Conservation (phyloP, 1,140 invertebrate genomes). For the Drosophila melanica region DNA sequence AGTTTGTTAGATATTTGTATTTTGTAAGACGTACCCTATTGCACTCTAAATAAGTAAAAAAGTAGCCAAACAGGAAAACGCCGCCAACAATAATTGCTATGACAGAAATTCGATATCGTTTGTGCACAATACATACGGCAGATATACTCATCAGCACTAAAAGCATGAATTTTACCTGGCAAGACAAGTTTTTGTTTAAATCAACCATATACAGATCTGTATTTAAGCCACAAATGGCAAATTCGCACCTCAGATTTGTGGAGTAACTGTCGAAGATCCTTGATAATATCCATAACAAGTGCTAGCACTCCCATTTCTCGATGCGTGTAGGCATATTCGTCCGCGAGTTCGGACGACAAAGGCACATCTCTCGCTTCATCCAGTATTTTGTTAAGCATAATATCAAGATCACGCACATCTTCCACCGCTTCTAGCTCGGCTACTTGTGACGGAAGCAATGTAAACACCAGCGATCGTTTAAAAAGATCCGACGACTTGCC, state of each 20-base stretch:
- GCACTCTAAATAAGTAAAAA: conserved; percentile 73
- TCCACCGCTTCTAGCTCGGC: conserved; percentile 51
- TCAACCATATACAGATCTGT: not conserved
- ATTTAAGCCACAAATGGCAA: conserved; percentile 4
- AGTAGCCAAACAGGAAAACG: conserved; percentile 62
- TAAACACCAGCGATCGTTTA: conserved; percentile 61
- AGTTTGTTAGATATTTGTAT: not conserved
- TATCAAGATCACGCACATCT: conserved; percentile 71
- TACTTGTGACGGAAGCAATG: conserved; percentile 52
- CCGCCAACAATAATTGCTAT: conserved; percentile 48
- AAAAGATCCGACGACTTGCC: conserved; percentile 37
- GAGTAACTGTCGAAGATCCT: conserved; percentile 48
- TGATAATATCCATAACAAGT: conserved; percentile 59
- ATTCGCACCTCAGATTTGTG: conserved; percentile 64
- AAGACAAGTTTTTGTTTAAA: conserved; percentile 6
- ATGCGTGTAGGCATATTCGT: conserved; percentile 36
- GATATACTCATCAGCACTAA: conserved; percentile 23
- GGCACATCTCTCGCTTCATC: conserved; percentile 37
- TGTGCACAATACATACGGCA: conserved; percentile 52
- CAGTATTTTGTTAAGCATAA: conserved; percentile 61
- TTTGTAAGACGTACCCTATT: conserved; percentile 58
- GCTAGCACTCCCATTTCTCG: conserved; percentile 30
- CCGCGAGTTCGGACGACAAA: conserved; percentile 5
- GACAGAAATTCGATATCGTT: conserved; percentile 39
- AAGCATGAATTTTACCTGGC: conserved; percentile 65